Evolutionary conservation across 2,797 vertebrate genomes (phyloP), one percentile per base, ranked within the genome.

Genomic region (Anableps anableps): DNA sequence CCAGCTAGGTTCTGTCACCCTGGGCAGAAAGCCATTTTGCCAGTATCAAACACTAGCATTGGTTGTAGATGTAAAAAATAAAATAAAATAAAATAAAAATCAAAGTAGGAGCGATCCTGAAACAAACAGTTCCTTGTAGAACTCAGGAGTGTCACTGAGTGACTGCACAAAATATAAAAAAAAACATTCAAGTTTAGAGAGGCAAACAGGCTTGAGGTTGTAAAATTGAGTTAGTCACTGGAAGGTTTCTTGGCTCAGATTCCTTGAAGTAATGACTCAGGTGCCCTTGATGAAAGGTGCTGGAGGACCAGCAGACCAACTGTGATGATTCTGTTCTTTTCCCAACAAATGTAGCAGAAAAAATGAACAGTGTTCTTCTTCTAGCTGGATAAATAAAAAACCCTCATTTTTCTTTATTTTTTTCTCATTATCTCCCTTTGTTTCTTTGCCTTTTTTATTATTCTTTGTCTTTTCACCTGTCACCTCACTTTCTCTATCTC

Each of bases 221-320:
- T 75, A 73, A 75, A 88, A 89, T 72, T 80, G 75, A 75, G 79
- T 86, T 77, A 85, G 53, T 23, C 38, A 80, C 75, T 38, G 29
- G 31, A 80, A 77, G 80, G 72, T 81, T 81, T 79, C 84, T 66
- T 85, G 75, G 74, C 50, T 82, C 53, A 60, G 41, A 79, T 81
- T 83, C 78, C 36, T 76, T 7, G 79, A 85, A 79, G 71, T 83
- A 60, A 76, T 78, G 64, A 81, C 68, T 23, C 73, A 19, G 72
- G 51, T 85, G 80, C 80, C 84, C 85, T 91, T 88, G 84, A 81
- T 68, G 74, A n/a, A 71, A 26, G 36, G 34, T 19, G 43, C 75
- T 19, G 45, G 55, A 78, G 72, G 41, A 45, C 48, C 75, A 75
- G 36, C 21, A 55, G 43, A 78, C 43, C 75, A 83, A 72, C 78